Evolutionary conservation across 2,797 vertebrate genomes (phyloP).

Genomic region (Octomys mimax): DNA sequence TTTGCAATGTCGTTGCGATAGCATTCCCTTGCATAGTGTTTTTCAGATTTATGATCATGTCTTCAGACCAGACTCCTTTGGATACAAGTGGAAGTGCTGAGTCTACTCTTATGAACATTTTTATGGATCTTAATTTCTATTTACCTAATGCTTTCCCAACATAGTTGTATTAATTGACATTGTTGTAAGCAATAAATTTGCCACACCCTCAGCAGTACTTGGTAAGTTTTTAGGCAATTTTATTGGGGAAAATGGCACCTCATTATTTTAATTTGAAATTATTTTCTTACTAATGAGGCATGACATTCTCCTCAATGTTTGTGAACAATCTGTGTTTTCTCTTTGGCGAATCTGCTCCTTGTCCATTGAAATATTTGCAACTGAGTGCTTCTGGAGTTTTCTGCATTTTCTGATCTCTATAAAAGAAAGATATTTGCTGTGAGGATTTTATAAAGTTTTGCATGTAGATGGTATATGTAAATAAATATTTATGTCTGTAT

Average conservation of each 20-base stretch:
- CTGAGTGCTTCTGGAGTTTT: background rate
- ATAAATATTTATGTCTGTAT: constrained; percentile 70
- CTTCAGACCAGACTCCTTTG: constrained; percentile 64
- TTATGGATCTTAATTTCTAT: constrained; percentile 77
- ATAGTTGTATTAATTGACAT: constrained; percentile 58
- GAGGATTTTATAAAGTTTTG: constrained; percentile 52
- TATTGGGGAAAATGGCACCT: constrained; percentile 63
- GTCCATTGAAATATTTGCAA: constrained; percentile 61
- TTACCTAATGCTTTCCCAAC: constrained; percentile 73
- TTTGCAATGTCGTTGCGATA: constrained; percentile 4
- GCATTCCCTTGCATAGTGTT: constrained; percentile 56
- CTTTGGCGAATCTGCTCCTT: constrained; percentile 67
- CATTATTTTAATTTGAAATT: constrained; percentile 83
- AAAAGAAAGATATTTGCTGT: constrained; percentile 39
- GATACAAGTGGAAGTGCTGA: constrained; percentile 68
- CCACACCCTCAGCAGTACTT: constrained; percentile 64
- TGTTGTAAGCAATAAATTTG: constrained; percentile 50
- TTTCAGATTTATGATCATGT: constrained; percentile 67
- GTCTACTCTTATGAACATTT: constrained; percentile 66
- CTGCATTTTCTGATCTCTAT: constrained; percentile 60
- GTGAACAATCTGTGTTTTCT: constrained; percentile 65
- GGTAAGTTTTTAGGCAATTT: constrained; percentile 75
- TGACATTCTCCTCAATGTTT: constrained; percentile 74
- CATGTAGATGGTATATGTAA: background rate
- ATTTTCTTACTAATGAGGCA: constrained; percentile 79